Conservation (phyloP, 2,113 vertebrate species). For the Engraulis encrasicolus region DNA sequence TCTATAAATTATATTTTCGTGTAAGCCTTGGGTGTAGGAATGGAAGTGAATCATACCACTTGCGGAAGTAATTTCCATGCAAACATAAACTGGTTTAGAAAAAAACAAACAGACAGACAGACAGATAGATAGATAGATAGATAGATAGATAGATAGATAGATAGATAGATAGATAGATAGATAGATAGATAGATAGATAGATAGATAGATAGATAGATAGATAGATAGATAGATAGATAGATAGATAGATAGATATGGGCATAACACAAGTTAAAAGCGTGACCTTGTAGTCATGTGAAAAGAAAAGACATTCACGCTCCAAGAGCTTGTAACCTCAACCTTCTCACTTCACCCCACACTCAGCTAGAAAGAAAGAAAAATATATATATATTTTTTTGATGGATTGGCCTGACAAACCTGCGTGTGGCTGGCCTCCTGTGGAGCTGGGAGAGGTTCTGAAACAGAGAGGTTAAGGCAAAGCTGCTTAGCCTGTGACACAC, state of each 20-base stretch:
- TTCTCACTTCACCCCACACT: constrained; percentile 36
- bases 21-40: neutral
- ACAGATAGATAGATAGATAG: neutral
- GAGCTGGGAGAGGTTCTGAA: constrained; percentile 55
- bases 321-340: constrained; percentile 37
- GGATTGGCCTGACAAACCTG: constrained; percentile 65
- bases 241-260: no score
- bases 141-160: neutral
- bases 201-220: no score
- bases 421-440: constrained; percentile 59
- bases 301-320: constrained; percentile 16
- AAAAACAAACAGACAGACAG: no score
- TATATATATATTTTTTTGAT: no score
- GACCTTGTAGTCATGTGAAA: constrained; percentile 31
- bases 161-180: no score
- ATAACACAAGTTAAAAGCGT: constrained; percentile 28
- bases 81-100: neutral
- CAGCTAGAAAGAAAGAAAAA: constrained; percentile 20
- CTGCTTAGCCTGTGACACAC: constrained; percentile 59
- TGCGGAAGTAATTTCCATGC: neutral
- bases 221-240: no score
- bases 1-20: neutral
- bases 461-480: constrained; percentile 64
- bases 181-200: no score
- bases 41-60: neutral